Evolutionary conservation across 2,797 vertebrate genomes (phyloP).

Genomic region (Simalia tracyae): DNA sequence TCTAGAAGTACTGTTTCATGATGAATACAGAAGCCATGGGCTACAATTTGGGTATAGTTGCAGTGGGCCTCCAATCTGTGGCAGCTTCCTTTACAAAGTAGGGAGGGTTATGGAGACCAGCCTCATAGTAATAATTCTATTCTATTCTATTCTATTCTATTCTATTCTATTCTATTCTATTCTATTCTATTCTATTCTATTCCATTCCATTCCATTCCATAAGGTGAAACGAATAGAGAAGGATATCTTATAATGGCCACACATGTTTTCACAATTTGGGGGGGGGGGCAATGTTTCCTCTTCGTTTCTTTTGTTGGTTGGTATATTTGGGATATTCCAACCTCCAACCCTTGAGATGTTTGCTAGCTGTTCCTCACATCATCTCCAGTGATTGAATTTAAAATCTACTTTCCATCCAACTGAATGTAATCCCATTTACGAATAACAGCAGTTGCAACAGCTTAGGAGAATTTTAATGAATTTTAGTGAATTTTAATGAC

Average conservation of each 20-base stretch:
- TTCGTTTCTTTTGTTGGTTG: neutral
- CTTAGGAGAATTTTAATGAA: neutral
- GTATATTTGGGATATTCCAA: too few species aligned
- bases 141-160: neutral
- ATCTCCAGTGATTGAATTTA: neutral
- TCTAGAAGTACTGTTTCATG: neutral
- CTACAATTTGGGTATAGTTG: neutral
- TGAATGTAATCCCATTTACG: neutral
- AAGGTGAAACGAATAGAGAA: neutral
- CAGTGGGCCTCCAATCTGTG: neutral
- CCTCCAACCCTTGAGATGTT: too few species aligned
- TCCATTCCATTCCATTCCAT: too few species aligned
- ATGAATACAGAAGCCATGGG: neutral
- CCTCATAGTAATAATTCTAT: neutral
- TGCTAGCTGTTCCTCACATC: neutral
- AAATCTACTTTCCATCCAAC: neutral
- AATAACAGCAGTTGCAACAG: neutral
- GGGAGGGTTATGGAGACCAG: neutral
- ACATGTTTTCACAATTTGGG: neutral
- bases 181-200: neutral
- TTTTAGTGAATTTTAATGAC: neutral
- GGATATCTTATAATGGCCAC: neutral
- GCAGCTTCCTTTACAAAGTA: neutral
- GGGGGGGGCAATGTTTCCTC: neutral
- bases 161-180: too few species aligned